Evolutionary conservation across 2,888 invertebrate genomes (phyloP).

Genomic region (Hydriomena furcata): DNA sequence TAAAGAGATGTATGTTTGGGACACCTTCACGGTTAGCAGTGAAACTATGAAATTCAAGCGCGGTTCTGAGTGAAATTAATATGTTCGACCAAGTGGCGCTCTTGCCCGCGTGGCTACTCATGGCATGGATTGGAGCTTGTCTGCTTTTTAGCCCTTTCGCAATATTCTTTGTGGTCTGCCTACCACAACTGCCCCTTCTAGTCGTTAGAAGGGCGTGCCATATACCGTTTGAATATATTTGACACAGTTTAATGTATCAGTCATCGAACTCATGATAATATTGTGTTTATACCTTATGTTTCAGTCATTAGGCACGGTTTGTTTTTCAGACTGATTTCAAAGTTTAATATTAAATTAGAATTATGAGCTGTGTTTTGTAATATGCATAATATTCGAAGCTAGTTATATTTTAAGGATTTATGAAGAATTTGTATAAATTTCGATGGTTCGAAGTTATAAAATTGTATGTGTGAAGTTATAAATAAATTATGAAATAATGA

Average conservation of each 20-base stretch:
- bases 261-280: slow-evolving; percentile 1
- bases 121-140: slow-evolving; percentile 85
- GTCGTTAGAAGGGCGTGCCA: slow-evolving; percentile 86
- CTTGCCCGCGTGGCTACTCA: slow-evolving; percentile 83
- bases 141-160: slow-evolving; percentile 87
- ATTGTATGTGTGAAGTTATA: slow-evolving; percentile 43
- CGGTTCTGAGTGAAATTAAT: slow-evolving; percentile 42
- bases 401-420: no score
- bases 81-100: slow-evolving; percentile 73
- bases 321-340: not conserved
- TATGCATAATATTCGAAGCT: slow-evolving; percentile 9
- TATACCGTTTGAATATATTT: slow-evolving; percentile 87
- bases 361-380: not conserved
- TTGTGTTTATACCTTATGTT: slow-evolving; percentile 5
- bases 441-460: slow-evolving; percentile 47
- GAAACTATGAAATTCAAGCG: slow-evolving; percentile 25
- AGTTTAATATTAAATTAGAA: not conserved
- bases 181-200: slow-evolving; percentile 88
- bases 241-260: slow-evolving; percentile 39
- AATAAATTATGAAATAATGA: slow-evolving; percentile 40
- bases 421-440: no score
- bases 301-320: slow-evolving; percentile 6
- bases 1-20: slow-evolving; percentile 13
- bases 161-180: slow-evolving; percentile 85
- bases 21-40: slow-evolving; percentile 10